Evolutionary conservation across 2,797 vertebrate species (phyloP).

Genomic region (Schizopygopsis malacanthus): DNA sequence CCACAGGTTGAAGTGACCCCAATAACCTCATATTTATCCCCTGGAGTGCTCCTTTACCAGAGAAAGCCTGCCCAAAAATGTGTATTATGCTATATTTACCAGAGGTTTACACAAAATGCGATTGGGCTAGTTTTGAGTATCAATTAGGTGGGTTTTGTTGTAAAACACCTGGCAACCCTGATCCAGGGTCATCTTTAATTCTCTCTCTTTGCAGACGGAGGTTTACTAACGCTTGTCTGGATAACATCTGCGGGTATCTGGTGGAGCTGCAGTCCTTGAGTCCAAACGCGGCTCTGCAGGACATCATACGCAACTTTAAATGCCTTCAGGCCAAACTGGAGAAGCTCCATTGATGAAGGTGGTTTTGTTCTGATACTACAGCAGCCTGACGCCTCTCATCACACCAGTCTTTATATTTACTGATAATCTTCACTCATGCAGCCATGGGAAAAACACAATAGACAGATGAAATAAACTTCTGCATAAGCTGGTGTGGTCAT

Average conservation of each 20-base stretch:
- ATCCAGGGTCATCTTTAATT: not conserved
- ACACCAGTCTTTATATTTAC: not conserved
- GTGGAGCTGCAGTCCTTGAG: slow-evolving; percentile 96
- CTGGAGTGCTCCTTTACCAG: no score
- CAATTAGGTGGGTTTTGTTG: no score
- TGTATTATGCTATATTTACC: no score
- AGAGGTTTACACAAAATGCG: no score
- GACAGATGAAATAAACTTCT: not conserved
- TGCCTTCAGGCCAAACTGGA: slow-evolving; percentile 95
- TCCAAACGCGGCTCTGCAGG: slow-evolving; percentile 84
- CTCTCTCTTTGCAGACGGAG: slow-evolving; percentile 77
- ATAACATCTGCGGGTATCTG: slow-evolving; percentile 93
- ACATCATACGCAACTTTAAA: slow-evolving; percentile 91
- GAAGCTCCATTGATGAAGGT: slow-evolving; percentile 83
- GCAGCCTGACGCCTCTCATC: not conserved
- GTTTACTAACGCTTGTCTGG: slow-evolving; percentile 93
- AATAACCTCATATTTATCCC: no score
- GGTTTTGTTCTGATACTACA: no score
- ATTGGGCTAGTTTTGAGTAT: no score
- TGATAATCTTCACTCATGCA: not conserved
- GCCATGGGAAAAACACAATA: not conserved
- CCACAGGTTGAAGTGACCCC: no score
- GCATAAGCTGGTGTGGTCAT: not conserved
- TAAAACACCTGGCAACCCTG: no score
- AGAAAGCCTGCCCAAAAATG: no score